Evolutionary conservation across 2,797 vertebrate genomes (phyloP).

Genomic region (Centropyge bicolor): DNA sequence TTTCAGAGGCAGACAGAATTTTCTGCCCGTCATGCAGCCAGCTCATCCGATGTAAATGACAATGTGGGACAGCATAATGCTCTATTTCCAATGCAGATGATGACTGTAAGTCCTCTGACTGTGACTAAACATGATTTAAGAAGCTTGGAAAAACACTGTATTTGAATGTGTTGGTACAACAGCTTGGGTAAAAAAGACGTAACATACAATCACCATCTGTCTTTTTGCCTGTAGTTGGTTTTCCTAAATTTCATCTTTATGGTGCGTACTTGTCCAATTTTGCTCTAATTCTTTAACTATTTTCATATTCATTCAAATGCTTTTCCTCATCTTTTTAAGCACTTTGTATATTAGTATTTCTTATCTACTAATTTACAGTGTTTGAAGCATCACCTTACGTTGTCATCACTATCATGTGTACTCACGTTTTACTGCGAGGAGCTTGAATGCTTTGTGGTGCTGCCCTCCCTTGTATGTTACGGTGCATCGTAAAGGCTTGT

Average conservation of each 20-base stretch:
- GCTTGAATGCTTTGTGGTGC: not conserved
- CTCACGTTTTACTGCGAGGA: slow-evolving; percentile 79
- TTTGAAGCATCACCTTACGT: not conserved
- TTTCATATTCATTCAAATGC: not conserved
- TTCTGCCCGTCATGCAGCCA: slow-evolving; percentile 1
- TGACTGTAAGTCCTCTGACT: slow-evolving; percentile 25
- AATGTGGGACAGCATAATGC: not conserved
- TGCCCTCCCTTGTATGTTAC: slow-evolving; percentile 60
- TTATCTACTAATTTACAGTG: not conserved
- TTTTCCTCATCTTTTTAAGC: not conserved
- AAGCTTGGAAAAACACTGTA: not conserved
- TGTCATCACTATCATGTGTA: not conserved
- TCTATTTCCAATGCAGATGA: slow-evolving; percentile 22
- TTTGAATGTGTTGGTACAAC: slow-evolving; percentile 1
- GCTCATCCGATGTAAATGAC: not conserved
- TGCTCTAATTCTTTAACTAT: not conserved
- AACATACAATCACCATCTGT: not conserved
- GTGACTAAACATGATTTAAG: slow-evolving; percentile 6
- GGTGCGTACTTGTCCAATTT: not conserved
- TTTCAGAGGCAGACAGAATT: not conserved
- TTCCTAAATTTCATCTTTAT: not conserved
- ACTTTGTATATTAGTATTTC: too few relatives aligned
- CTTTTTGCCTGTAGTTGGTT: not conserved
- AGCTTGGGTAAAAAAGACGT: not conserved
- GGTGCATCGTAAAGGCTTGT: slow-evolving; percentile 65